Evolutionary conservation across 2,888 invertebrate species (phyloP).

Genomic region (Lycocerus yunnanus): DNA sequence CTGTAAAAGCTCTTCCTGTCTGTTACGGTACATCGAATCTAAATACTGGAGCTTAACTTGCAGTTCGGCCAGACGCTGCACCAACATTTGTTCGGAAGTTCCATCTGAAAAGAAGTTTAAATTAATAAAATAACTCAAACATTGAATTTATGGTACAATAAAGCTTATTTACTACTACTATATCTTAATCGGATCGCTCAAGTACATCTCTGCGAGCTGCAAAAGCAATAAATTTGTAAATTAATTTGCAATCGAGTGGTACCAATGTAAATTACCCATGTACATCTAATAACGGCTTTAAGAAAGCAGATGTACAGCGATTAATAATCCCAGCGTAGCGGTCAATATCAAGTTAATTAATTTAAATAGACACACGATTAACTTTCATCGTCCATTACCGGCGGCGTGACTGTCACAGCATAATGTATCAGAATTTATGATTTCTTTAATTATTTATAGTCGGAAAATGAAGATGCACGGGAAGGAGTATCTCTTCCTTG

Average conservation of each 20-base stretch:
- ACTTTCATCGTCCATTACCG: background rate
- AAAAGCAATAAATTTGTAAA: background rate
- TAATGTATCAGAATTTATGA: background rate
- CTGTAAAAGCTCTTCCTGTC: slow-evolving; percentile 76
- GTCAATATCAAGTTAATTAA: background rate
- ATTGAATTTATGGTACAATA: background rate
- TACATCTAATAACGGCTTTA: background rate
- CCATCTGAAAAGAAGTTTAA: slow-evolving; percentile 58
- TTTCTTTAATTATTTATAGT: background rate
- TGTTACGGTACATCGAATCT: slow-evolving; percentile 75
- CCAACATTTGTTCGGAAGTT: slow-evolving; percentile 67
- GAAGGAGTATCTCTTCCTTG: no score
- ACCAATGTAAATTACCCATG: background rate
- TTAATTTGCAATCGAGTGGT: background rate
- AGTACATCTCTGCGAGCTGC: background rate
- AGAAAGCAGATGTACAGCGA: background rate
- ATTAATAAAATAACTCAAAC: background rate
- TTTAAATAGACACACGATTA: background rate
- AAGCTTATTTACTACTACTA: background rate
- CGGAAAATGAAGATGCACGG: no score
- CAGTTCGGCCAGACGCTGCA: slow-evolving; percentile 74
- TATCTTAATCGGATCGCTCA: no score
- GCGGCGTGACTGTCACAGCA: background rate
- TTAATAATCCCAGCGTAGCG: background rate
- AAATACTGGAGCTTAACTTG: slow-evolving; percentile 78